Evolutionary conservation across 2,797 vertebrate genomes (phyloP), one percentile per base, ranked within the genome.

Genomic region (Sebastiscus tertius): DNA sequence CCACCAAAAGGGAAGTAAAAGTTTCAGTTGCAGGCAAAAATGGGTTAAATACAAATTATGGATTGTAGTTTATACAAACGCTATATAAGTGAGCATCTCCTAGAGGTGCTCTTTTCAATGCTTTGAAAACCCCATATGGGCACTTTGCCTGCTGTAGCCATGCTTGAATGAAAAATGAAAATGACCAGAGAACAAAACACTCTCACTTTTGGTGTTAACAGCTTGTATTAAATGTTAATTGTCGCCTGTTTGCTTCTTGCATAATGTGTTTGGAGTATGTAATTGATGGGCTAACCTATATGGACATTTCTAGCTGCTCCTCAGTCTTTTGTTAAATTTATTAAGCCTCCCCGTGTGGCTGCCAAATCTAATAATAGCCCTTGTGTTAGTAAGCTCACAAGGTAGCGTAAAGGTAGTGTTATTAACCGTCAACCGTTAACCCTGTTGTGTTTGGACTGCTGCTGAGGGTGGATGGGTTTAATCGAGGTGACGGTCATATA

Each of bases 401-500:
- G 66, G 81, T 75, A 70, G 65, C 54, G 33, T 33, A 13, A 70
- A 75, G 46, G 72, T 83, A 70, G 71, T 66, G 77, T 82, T 74
- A 59, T 70, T 85, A 75, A 65, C 71, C 26, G 66, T 69, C 46
- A 49, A 49, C 65, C 80, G 63, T 72, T 60, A 65, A 64, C 75
- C 11, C 13, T 34, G 81, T 87, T 90, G 62, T 83, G 68, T 83
- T 92, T 92, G 84, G 85, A 79, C 75, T 65, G 78, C 78, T 73
- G 78, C 61, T 67, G 79, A 86, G 85, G 75, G 73, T 81, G 81
- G 88, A 77, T 75, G 55, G 73, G 72, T 91, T 87, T 91, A 88
- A 90, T 89, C 3, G 63, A 77, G 83, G 82, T 77, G 87, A 89
- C 87, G 89, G 85, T 88, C 79, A 63, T 39, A 73, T 86, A 85